These are phyloP conservation scores for Blastobasis adustella DNA, from an alignment of 2,888 invertebrate species.

Conservation along the genomic window DNA sequence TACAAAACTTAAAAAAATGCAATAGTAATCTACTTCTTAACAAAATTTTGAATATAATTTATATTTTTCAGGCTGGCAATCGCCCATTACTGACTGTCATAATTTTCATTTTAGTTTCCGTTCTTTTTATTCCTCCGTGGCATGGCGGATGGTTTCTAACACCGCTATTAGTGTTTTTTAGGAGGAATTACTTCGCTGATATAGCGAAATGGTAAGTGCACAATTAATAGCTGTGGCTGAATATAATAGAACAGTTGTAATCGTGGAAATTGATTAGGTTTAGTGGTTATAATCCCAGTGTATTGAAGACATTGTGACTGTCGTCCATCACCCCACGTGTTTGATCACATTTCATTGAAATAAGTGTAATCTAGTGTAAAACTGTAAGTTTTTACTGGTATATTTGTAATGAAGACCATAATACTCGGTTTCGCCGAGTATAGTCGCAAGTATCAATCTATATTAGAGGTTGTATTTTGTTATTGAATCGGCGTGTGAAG, in stretches of 20 bases:
- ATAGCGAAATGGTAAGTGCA: slow-evolving; percentile 70
- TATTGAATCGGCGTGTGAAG: neutral
- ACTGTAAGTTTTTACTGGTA: slow-evolving; percentile 11
- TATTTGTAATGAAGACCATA: neutral
- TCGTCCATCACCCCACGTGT: slow-evolving; percentile 26
- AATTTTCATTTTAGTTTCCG: slow-evolving; percentile 47
- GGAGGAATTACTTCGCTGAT: slow-evolving; percentile 64
- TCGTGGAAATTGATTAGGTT: slow-evolving; percentile 32
- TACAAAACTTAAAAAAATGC: too few species aligned
- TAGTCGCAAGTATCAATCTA: neutral
- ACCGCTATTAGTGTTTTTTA: slow-evolving; percentile 60
- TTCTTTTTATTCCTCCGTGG: slow-evolving; percentile 73
- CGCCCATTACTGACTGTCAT: slow-evolving; percentile 41
- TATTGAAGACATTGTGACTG: neutral
- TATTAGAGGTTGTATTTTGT: neutral
- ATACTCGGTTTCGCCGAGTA: neutral
- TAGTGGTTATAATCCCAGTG: slow-evolving; percentile 24
- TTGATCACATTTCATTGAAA: slow-evolving; percentile 18
- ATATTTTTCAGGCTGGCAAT: slow-evolving; percentile 41
- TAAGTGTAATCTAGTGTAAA: slow-evolving; percentile 11
- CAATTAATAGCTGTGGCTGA: slow-evolving; percentile 24
- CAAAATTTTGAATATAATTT: neutral
- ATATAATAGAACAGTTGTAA: slow-evolving; percentile 14
- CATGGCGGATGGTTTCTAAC: slow-evolving; percentile 72
- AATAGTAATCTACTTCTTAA: too few species aligned